These are phyloP conservation scores for Actinia equina DNA, from an alignment of 64 coral and sea anemone species.

Conservation along the genomic window DNA sequence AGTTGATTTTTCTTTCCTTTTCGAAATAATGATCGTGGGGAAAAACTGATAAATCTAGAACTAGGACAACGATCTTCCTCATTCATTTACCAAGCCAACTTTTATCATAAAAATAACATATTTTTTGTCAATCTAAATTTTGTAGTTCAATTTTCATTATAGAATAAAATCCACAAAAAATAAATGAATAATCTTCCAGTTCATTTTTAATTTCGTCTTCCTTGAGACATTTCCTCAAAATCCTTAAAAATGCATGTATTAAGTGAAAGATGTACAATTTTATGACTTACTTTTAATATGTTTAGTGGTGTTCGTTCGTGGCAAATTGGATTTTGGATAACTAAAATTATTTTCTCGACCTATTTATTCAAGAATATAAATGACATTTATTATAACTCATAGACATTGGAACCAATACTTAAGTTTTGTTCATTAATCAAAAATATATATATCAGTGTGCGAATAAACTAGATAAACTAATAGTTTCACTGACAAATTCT, in stretches of 20 bases:
- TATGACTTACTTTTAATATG: no score
- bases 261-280: not conserved
- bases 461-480: not conserved
- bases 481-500: not conserved
- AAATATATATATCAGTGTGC: not conserved
- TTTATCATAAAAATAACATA: no score
- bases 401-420: not conserved
- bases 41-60: not conserved
- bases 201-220: not conserved
- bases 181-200: not conserved
- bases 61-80: no score
- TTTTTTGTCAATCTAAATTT: not conserved
- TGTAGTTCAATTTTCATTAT: not conserved
- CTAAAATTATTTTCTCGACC: no score
- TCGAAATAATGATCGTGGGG: not conserved
- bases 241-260: not conserved
- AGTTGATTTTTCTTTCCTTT: slow-evolving; percentile 3
- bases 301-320: no score
- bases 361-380: not conserved
- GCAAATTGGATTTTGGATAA: no score
- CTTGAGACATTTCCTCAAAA: not conserved
- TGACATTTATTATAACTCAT: not conserved
- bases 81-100: no score
- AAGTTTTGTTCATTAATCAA: not conserved
- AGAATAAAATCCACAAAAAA: not conserved